Evolutionary conservation across 2,113 vertebrate species (phyloP).

Genomic region (Theropithecus gelada): DNA sequence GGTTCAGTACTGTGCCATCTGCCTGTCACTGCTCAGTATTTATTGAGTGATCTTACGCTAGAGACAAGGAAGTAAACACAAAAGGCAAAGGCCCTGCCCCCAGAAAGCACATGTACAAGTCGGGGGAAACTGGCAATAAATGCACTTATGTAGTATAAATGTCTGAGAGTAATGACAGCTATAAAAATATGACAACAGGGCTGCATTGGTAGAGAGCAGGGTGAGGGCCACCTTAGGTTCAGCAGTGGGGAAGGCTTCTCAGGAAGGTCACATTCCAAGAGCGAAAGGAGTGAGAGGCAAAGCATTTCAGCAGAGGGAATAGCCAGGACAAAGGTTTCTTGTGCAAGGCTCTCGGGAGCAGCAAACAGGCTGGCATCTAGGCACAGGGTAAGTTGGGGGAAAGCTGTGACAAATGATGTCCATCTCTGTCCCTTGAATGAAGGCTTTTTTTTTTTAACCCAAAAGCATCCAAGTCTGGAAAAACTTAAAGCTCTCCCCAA

Average conservation of each 20-base stretch:
- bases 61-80: not conserved
- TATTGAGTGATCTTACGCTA: not conserved
- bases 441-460: not conserved
- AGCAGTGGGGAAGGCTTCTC: not conserved
- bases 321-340: not conserved
- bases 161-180: not conserved
- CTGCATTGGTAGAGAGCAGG: not conserved
- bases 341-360: not conserved
- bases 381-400: accelerated
- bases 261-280: not conserved
- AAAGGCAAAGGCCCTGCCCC: not conserved
- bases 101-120: not conserved
- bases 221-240: not conserved
- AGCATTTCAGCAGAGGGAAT: not conserved
- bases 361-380: not conserved
- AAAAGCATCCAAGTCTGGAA: not conserved
- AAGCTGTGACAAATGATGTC: not conserved
- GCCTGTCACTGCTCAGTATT: not conserved
- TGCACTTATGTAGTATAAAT: not conserved
- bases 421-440: not conserved
- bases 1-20: not conserved
- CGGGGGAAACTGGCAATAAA: not conserved
- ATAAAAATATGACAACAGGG: not conserved
- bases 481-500: not conserved
- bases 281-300: not conserved